phyloP scores from a whole-genome alignment of 2,113 vertebrate species.

The Mustela nigripes region DNA sequence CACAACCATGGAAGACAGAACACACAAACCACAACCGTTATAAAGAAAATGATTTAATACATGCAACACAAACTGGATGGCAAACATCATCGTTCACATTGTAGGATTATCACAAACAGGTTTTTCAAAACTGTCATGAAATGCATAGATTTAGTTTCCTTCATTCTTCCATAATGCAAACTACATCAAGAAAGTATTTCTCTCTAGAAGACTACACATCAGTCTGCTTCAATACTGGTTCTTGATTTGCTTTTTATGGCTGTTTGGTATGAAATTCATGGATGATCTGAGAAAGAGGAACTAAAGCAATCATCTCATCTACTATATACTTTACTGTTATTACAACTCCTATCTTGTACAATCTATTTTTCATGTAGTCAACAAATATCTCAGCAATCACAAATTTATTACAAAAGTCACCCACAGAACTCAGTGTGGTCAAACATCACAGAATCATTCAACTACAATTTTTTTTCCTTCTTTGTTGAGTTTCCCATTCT shows the following conservation, averaged over 20 bases:
- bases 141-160: not conserved
- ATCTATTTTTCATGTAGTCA: conserved; percentile 44
- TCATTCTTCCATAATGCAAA: conserved; percentile 31
- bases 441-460: not conserved
- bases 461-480: not conserved
- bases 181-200: not conserved
- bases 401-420: not conserved
- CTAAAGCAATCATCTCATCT: not conserved
- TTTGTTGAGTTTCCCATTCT: not conserved
- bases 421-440: not conserved
- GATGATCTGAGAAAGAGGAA: not conserved
- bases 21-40: not conserved
- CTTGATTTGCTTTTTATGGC: not conserved
- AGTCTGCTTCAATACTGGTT: not conserved
- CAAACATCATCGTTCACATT: not conserved
- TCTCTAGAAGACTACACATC: not conserved
- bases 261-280: not conserved
- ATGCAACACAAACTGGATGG: not conserved
- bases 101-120: not conserved
- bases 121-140: not conserved
- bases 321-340: not conserved
- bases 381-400: not conserved
- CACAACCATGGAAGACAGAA: not conserved
- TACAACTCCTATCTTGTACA: not conserved
- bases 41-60: not conserved